Conservation (phyloP, 2,113 vertebrate genomes). For the Salvelinus fontinalis region DNA sequence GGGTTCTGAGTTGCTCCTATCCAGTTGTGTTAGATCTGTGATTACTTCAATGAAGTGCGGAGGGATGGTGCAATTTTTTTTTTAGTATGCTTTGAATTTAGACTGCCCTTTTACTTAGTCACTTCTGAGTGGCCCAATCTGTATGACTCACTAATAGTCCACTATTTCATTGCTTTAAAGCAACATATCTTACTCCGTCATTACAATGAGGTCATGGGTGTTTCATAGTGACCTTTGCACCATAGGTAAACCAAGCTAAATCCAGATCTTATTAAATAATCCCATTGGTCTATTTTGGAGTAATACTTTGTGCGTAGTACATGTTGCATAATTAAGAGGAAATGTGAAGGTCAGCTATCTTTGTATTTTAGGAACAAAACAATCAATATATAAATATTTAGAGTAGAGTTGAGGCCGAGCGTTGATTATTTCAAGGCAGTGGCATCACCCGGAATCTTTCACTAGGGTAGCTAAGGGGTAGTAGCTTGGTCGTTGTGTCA, state of each 20-base stretch:
- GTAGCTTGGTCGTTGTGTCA: neutral
- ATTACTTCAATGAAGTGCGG: no score
- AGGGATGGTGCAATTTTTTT: no score
- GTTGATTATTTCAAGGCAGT: no score
- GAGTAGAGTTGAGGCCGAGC: conserved; percentile 18
- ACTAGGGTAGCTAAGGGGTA: no score
- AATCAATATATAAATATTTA: conserved; percentile 33
- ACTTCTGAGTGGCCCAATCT: no score
- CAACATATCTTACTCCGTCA: no score
- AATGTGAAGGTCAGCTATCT: conserved; percentile 43
- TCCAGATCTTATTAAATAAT: neutral
- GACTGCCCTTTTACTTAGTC: no score
- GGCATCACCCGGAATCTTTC: no score
- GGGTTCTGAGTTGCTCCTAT: no score
- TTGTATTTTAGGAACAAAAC: conserved; percentile 24
- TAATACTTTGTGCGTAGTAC: neutral
- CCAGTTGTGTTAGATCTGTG: no score
- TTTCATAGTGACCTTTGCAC: neutral
- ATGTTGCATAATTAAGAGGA: neutral
- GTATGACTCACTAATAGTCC: no score
- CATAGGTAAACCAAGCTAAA: neutral
- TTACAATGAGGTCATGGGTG: neutral
- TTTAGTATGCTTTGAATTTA: no score
- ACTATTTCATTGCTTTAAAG: neutral
- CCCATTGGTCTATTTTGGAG: neutral